Conservation (phyloP, 2,113 vertebrate species). For the Spea multiplicata region DNA sequence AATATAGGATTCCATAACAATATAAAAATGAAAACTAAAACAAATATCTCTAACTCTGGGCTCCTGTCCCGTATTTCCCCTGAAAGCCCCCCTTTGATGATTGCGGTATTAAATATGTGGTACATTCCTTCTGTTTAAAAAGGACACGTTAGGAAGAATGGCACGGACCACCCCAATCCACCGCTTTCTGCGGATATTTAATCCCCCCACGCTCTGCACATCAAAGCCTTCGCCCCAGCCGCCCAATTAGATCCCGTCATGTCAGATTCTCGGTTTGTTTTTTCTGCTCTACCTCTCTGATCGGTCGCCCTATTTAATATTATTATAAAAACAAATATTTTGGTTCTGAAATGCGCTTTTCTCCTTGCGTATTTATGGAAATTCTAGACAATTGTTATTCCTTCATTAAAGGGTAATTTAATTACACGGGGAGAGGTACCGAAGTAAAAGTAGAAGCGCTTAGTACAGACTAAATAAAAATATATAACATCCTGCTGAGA, state of each 20-base stretch:
- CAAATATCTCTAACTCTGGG: background rate
- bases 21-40: too few species aligned
- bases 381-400: constrained; percentile 13
- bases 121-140: constrained; percentile 50
- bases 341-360: constrained; percentile 28
- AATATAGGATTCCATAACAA: too few species aligned
- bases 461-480: constrained; percentile 29
- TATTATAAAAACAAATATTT: constrained; percentile 35
- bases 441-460: background rate
- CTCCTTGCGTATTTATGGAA: constrained; percentile 16
- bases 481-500: background rate
- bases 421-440: background rate
- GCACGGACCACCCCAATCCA: constrained; percentile 47
- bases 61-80: background rate
- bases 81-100: constrained; percentile 46
- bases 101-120: constrained; percentile 33
- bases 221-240: constrained; percentile 49
- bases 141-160: constrained; percentile 50
- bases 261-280: constrained; percentile 41
- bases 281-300: background rate
- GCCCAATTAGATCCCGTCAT: constrained; percentile 21
- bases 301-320: constrained; percentile 27
- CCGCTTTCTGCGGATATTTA: constrained; percentile 54
- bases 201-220: constrained; percentile 37
- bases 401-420: constrained; percentile 14